A percentile compares a stretch with the other conserved stretches of the same genome.
These are phyloP conservation scores for Entomobrya multifasciata DNA, from an alignment of 2,888 invertebrate genomes.

Conservation along the genomic window DNA sequence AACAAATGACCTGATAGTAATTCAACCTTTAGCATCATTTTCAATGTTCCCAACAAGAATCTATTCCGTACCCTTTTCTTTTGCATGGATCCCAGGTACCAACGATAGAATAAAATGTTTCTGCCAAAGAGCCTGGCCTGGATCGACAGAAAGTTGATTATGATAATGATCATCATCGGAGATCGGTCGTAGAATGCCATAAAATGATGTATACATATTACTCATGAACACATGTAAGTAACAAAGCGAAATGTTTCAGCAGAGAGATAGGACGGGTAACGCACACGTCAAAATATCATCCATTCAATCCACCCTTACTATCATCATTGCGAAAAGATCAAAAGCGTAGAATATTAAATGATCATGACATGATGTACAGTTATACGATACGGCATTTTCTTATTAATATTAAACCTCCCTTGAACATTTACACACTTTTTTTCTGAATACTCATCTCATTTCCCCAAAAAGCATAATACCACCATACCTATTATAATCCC, in stretches of 20 bases:
- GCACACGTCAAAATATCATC: neutral
- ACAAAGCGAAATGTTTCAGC: neutral
- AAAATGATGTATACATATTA: constrained; percentile 37
- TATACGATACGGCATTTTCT: constrained; percentile 14
- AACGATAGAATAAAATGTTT: no score
- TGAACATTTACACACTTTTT: constrained; percentile 9
- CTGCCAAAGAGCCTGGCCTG: neutral
- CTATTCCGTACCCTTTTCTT: no score
- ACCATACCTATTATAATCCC: neutral
- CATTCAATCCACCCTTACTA: neutral
- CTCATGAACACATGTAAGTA: no score
- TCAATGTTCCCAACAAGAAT: no score
- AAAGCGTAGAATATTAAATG: constrained; percentile 16
- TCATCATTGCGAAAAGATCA: neutral
- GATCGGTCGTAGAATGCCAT: neutral
- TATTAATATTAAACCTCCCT: constrained; percentile 31
- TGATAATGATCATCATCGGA: constrained; percentile 12
- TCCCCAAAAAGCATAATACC: constrained; percentile 15
- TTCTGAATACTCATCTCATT: constrained; percentile 32
- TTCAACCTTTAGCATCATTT: no score
- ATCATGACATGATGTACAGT: constrained; percentile 17
- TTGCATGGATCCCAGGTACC: no score
- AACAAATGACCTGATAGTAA: no score
- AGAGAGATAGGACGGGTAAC: constrained; percentile 6
- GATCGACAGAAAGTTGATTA: neutral